These are phyloP conservation scores for Phoebastria nigripes DNA, from an alignment of 2,797 vertebrate species.

Conservation along the genomic window DNA sequence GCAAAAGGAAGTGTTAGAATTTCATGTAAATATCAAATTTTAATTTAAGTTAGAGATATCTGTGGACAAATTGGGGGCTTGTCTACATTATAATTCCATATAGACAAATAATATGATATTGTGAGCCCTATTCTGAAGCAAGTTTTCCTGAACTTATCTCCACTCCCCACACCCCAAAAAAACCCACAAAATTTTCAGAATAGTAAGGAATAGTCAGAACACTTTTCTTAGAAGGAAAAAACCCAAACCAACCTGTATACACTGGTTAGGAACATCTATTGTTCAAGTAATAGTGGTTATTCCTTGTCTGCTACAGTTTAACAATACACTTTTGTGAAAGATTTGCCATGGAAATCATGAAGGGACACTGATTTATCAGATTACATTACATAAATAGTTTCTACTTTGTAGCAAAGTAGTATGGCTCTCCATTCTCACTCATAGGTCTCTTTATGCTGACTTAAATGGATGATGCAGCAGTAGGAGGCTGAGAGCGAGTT, in stretches of 20 bases:
- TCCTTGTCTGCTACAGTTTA: neutral
- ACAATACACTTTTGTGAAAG: neutral
- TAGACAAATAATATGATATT: neutral
- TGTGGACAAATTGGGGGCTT: slow-evolving; percentile 30
- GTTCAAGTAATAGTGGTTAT: neutral
- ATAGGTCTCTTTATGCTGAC: neutral
- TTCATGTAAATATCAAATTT: neutral
- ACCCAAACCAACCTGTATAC: neutral
- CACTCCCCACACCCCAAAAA: neutral
- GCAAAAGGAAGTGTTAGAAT: neutral
- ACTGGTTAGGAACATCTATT: neutral
- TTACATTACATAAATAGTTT: neutral
- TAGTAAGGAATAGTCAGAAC: neutral
- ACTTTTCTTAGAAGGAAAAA: neutral
- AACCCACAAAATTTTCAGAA: neutral
- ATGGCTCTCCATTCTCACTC: neutral
- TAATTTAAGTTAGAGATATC: neutral
- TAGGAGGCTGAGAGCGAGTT: neutral
- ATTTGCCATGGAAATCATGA: neutral
- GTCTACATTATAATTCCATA: slow-evolving; percentile 41
- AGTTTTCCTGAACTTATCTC: neutral
- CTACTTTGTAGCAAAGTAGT: neutral
- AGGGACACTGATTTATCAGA: neutral
- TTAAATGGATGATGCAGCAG: neutral
- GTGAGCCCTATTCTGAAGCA: neutral